phyloP scores from a whole-genome alignment of 2,888 invertebrate species.

The Coremacera marginata region DNA sequence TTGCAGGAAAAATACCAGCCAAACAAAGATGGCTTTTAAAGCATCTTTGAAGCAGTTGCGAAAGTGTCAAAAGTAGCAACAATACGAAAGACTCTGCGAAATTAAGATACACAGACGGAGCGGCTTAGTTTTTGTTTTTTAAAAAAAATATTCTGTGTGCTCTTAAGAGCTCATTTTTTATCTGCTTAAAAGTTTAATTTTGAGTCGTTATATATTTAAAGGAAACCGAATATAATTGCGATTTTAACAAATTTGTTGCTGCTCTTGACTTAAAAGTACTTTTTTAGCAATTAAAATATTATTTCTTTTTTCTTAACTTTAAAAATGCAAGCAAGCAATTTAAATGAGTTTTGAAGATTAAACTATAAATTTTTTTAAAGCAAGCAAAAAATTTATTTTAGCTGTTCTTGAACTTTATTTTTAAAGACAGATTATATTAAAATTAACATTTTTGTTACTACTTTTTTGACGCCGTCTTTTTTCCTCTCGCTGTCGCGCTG shows the following conservation, averaged over 20 bases:
- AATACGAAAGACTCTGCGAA: background rate
- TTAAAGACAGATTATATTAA: background rate
- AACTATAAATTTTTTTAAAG: background rate
- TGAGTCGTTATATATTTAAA: no score
- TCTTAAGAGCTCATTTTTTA: background rate
- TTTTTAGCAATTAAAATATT: no score
- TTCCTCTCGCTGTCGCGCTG: background rate
- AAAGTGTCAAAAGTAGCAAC: slow-evolving; percentile 9
- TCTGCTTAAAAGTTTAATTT: no score
- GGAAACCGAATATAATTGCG: no score
- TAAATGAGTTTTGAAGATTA: background rate
- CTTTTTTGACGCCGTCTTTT: background rate
- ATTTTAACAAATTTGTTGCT: no score
- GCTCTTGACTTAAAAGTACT: no score
- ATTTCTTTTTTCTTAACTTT: no score
- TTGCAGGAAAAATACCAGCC: background rate
- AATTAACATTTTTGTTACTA: background rate
- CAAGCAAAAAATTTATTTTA: background rate
- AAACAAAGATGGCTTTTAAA: no score
- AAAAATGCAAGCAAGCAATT: background rate
- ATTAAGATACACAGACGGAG: background rate
- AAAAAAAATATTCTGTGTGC: background rate
- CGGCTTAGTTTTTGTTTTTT: background rate
- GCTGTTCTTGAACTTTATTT: background rate
- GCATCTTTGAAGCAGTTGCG: background rate